Evolutionary conservation across 1,140 invertebrate genomes (phyloP), one percentile per base, ranked within the genome.

Genomic region (Plutomurus gul): DNA sequence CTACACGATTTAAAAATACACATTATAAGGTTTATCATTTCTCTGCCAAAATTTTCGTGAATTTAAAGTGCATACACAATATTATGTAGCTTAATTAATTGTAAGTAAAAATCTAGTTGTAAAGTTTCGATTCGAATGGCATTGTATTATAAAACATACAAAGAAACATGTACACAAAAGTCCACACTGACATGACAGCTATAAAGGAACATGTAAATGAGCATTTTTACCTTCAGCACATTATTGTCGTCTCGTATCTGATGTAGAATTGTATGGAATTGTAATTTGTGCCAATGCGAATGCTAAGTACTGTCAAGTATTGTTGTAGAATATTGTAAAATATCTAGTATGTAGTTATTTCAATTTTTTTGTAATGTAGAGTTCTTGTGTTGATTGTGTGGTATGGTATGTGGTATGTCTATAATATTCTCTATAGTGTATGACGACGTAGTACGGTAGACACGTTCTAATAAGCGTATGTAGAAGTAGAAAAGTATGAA

Each of bases 211-310:
- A 43, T 43, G 11, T 43, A 10, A 43, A 22, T 20, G 47, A 49
- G 47, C 7, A 51, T 22, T 2, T n/a, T n/a, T 25, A 65, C 36
- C 56, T 65, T 65, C 30, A 65, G 56, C 56, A 33, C 56, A 65
- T 65, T 51, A n/a, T n/a, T 65, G 27, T 65, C 56, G 56, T 65
- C 16, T 30, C 25, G 51, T 56, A 56, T 56, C 22, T 22, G 27
- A 65, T 65, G 56, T 65, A 65, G 56, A 65, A 33, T 30, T 65
- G 56, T 65, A 65, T 65, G 56, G 56, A 65, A 33, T 65, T 65
- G 56, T 65, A 65, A 65, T 65, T 65, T 65, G 56, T 65, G 56
- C 56, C 56, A 65, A 65, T 65, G 56, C 56, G 56, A 65, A 65
- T 65, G 56, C 56, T 65, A 65, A 65, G 56, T 65, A 65, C 56